Base-by-base conservation (phyloP, 1,140 invertebrate genomes). In the Drosophila rhopaloa region DNA sequence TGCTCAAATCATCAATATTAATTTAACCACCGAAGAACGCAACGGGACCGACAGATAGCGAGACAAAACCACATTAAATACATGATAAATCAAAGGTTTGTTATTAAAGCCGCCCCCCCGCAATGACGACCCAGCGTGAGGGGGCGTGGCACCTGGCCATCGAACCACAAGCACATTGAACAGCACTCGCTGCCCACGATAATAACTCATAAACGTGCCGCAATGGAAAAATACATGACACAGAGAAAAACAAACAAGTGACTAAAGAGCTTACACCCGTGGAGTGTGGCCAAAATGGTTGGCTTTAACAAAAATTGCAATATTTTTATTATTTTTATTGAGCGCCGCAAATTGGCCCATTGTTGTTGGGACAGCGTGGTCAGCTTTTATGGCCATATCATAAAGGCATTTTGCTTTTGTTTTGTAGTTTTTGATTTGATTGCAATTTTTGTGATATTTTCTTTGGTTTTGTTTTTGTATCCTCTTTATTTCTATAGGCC, bases 371-470 rank as follows among this genome's bases (percentile, higher is more conserved):
- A 47, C 72, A 75, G 70, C 27, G 32, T 82, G 79, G 55, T 47
- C 61, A 8, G 40, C 60, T 48, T 88, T 86, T 88, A 86, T 83
- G 79, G 58, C 73, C 71, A 82, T 79, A 88, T 88, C 73, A 88
- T 82, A 84, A 84, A 61, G 62, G 63, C 81, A 76, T 82, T 54
- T 86, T 86, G 56, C 80, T 71, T 78, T 81, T 63, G 66, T 81
- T 81, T 76, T 85, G 71, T 81, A 86, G 76, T 73, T 79, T 85
- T 70, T 65, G 61, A 56, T 82, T 81, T 81, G 70, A 86, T 86
- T 82, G 79, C 62, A 68, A 68, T 86, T 86, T 57, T 77, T 47
- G 59, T 35, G 24, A 13, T 51, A 27, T 50, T 48, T 54, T 53
- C 27, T 13, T 27, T 60, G 29, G 6, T 47, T 32, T 14, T 56